Base-by-base conservation (phyloP, 2,888 invertebrate genomes). In the Yponomeuta sedellus region DNA sequence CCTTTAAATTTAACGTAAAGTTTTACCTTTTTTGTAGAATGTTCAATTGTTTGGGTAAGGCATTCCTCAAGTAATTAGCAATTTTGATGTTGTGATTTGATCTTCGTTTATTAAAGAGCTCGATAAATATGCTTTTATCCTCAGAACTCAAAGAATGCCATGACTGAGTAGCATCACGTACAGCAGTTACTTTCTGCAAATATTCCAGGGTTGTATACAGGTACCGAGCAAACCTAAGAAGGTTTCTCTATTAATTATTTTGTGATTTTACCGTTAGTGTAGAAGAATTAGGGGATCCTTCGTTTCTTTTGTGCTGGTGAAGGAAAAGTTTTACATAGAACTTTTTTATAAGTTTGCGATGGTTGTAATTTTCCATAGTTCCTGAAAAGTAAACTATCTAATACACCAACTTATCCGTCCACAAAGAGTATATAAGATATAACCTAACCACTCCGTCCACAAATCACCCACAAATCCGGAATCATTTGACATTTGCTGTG, bases 261-360 rank as follows among this genome's bases (percentile, higher is more conserved):
- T 34, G 6, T 34, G 8, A 34, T 8, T 34, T 34, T 34, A 34
- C 34, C 34, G 34, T 34, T 8, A 34, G 34, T 34, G 8, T 6
- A 34, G 34, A 34, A 34, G 34, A 34, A 5, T 34, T 5, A 10
- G 12, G 20, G 39, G 11, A n/a, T 56, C 57, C 10, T 56, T 56
- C 22, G 22, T 28, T 57, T 28, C n/a, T n/a, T 20, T 56, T 22
- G 10, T 16, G 28, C 57, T 52, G 28, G 52, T n/a, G 22, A 10
- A 64, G 8, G 16, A 82, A 87, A 61, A 86, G 70, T 73, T 79
- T 75, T 20, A 81, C 71, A 70, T 80, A 87, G 59, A 83, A 76
- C 28, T 73, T 69, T 61, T 79, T 69, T 12, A 76, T 77, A 64
- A 70, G 72, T 68, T 70, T 71, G 2, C 84, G 85, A 67, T 76